Base-by-base conservation (phyloP, 2,113 vertebrate species). In the Heterochromis multidens region DNA sequence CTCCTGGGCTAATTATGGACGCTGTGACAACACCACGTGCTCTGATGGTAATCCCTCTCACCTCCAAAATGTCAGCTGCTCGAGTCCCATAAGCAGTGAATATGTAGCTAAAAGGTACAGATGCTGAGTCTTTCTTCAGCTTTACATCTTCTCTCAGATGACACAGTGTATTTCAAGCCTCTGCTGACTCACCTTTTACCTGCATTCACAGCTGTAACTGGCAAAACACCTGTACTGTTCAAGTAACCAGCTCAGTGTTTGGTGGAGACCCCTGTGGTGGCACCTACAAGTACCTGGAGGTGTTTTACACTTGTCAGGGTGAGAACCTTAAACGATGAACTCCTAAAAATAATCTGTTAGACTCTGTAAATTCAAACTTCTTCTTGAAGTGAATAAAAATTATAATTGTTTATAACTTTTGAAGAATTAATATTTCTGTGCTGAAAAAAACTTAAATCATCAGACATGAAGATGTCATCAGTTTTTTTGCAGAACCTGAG, bases 211-310 rank as follows among this genome's bases (percentile, higher is more conserved):
- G 81, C 1, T 82, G 81, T 37, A 54, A 77, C 29, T 72, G 67
- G 29, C 74, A 61, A 43, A 31, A 25, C 2, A 13, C 1, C 13
- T 76, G 81, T 16, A 13, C 3, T 13, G 13, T 54, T 31, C 13
- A 2, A 12, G 67, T 57, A 8, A 12, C 2, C 4, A 61, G 19
- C 67, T 61, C 10, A 5, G 37, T 19, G 59, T 80, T 80, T 21
- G 78, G 78, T n/a, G n/a, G n/a, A 35, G 80, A 82, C 5, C 56
- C 80, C 2, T 82, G 80, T 40, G 3, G 0, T 3, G 40, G 56
- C 12, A 82, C 65, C 19, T 74, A 74, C 27, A 2, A 81, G 52
- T 81, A 81, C 62, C 62, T 81, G 79, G 62, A 81, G 17, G 79
- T 81, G 61, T 49, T 33, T 8, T 80, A 67, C 49, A 35, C 7